Evolutionary conservation across 2,888 invertebrate species (phyloP), one percentile per base, ranked within the genome.

Genomic region (Drosophila tripunctata): DNA sequence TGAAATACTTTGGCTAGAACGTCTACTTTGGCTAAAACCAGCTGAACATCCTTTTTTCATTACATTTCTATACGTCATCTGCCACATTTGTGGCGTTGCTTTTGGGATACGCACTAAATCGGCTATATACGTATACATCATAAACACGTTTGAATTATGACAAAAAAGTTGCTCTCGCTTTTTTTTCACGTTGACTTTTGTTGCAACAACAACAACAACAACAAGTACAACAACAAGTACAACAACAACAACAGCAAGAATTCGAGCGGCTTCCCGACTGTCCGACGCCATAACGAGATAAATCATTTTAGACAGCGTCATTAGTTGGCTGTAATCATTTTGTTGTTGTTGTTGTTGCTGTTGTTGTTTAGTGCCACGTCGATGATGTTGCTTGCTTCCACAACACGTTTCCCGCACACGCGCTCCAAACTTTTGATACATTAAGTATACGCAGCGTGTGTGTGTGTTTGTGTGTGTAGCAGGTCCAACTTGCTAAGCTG

Each of bases 301-400:
- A 88, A 88, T 87, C 89, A 88, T 87, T 88, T 87, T 76, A 84
- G 84, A 87, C 79, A 85, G 88, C 88, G 78, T 88, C 89, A 87
- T 88, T 89, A 88, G 88, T 87, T 88, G 87, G 72, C 78, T 72
- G 79, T 87, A 85, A 87, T 88, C 85, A 88, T 88, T 82, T 87
- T 78, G 74, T 56, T 74, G 47, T 62, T 69, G 45, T 17, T 17
- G 45, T 43, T 12, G 31, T 7, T 64, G 60, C 47, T 61, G 52
- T 50, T 67, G 47, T 31, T 58, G 27, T 27, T 27, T 27, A 27
- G 27, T 27, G 48, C 47, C 30, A 12, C 57, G 55, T 67, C 60
- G 60, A 78, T 74, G 52, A 51, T 69, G 65, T 65, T 35, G 57
- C 33, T 41, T 14, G 38, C 56, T 22, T n/a, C 12, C 50, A 4